A percentile compares a stretch with the other conserved stretches of the same genome.
Conservation (phyloP, 2,113 vertebrate species). For the Pogona vitticeps region DNA sequence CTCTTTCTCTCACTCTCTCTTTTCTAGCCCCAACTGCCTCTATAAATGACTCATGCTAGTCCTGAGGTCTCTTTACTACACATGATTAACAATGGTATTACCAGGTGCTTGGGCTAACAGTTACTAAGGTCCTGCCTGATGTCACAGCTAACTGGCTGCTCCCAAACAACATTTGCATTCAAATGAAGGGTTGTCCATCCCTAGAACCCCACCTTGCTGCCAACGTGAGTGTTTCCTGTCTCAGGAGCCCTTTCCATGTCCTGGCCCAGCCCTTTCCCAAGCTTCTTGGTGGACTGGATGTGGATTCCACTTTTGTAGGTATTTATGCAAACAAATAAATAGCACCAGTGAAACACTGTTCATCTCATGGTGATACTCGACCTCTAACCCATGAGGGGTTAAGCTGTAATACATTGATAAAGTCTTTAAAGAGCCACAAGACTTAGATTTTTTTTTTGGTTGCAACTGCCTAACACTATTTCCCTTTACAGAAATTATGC, state of each 20-base stretch:
- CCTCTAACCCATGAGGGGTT: too few relatives aligned
- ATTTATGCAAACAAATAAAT: not conserved
- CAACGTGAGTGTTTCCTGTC: slow-evolving; percentile 78
- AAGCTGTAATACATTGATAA: too few relatives aligned
- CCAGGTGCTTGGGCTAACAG: slow-evolving; percentile 84
- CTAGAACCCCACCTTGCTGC: slow-evolving; percentile 77
- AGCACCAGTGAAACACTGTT: not conserved
- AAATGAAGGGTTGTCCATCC: slow-evolving; percentile 82
- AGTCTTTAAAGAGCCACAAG: too few relatives aligned
- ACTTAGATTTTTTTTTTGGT: too few relatives aligned
- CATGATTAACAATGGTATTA: slow-evolving; percentile 87
- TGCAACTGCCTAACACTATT: too few relatives aligned
- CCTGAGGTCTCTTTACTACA: slow-evolving; percentile 82
- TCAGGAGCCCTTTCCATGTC: slow-evolving; percentile 50
- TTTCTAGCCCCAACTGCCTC: slow-evolving; percentile 68
- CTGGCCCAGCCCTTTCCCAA: slow-evolving; percentile 14
- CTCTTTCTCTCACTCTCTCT: slow-evolving; percentile 70
- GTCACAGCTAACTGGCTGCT: slow-evolving; percentile 84
- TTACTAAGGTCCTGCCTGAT: slow-evolving; percentile 84
- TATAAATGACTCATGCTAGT: slow-evolving; percentile 81
- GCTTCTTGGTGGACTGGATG: not conserved
- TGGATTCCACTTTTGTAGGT: not conserved
- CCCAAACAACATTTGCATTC: slow-evolving; percentile 88
- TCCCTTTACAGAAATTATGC: too few relatives aligned
- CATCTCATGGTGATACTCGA: not conserved